Percentiles rank a stretch among this genome's conserved stretches.
Evolutionary conservation across 2,797 vertebrate species (phyloP).

Genomic region (Notamacropus eugenii): DNA sequence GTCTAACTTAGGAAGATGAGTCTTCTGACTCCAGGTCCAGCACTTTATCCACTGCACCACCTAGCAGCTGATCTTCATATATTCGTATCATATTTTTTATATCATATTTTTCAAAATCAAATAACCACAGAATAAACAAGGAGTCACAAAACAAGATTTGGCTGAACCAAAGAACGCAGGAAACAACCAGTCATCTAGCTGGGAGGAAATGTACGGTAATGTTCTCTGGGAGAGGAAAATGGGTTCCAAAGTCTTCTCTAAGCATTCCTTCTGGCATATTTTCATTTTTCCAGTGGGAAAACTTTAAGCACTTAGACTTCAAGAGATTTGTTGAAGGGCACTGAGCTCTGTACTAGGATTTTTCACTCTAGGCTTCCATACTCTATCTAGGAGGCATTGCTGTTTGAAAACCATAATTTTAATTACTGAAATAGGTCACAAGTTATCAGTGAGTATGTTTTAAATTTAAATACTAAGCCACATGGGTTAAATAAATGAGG

Average conservation of each 20-base stretch:
- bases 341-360: not conserved
- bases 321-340: not conserved
- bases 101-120: not conserved
- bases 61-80: not conserved
- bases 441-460: slow-evolving; percentile 56
- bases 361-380: not conserved
- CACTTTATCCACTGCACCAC: not conserved
- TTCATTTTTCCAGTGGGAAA: not conserved
- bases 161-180: not conserved
- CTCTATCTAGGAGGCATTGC: not conserved
- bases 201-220: not conserved
- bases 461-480: slow-evolving; percentile 41
- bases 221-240: not conserved
- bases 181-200: not conserved
- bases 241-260: not conserved
- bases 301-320: not conserved
- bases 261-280: not conserved
- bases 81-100: too few species aligned
- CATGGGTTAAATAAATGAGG: slow-evolving; percentile 57
- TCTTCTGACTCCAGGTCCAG: not conserved
- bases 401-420: slow-evolving; percentile 50
- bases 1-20: not conserved
- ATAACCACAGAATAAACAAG: not conserved
- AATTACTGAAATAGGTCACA: slow-evolving; percentile 59
- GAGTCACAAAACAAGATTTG: not conserved